Conservation (phyloP, 2,888 invertebrate genomes). For the Drosophila koepferae region DNA sequence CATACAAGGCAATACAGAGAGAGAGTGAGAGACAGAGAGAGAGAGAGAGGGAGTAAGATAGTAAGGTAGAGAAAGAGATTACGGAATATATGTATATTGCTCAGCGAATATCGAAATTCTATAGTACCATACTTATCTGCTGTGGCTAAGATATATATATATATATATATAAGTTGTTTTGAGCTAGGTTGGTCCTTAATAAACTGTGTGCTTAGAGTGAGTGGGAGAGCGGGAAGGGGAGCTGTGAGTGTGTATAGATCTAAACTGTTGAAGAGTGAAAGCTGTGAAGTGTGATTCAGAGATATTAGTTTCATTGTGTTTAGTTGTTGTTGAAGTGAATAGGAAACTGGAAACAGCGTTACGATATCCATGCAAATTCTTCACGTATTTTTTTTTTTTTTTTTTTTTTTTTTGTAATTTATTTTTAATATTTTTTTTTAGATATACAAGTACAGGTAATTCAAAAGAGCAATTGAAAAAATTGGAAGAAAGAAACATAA, state of each 20-base stretch:
- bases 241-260: constrained; percentile 22
- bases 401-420: constrained; percentile 44
- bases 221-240: background rate
- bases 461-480: constrained; percentile 17
- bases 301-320: constrained; percentile 15
- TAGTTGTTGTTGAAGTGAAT: constrained; percentile 43
- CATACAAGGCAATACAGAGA: constrained; percentile 29
- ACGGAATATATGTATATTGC: constrained; percentile 16
- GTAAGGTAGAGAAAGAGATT: background rate
- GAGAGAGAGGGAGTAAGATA: background rate
- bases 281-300: constrained; percentile 23
- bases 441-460: constrained; percentile 68
- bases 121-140: constrained; percentile 72
- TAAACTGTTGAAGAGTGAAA: constrained; percentile 26
- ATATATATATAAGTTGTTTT: constrained; percentile 23
- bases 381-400: constrained; percentile 70
- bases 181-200: constrained; percentile 10
- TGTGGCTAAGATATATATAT: constrained; percentile 44
- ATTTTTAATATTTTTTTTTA: too few relatives aligned
- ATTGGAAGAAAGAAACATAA: constrained; percentile 38
- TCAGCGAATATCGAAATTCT: constrained; percentile 31
- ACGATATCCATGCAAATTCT: constrained; percentile 85
- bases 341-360: constrained; percentile 79
- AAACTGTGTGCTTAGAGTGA: constrained; percentile 9
- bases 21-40: background rate